Base-by-base conservation (phyloP, 2,888 invertebrate genomes). In the Ceratothoa steindachneri region DNA sequence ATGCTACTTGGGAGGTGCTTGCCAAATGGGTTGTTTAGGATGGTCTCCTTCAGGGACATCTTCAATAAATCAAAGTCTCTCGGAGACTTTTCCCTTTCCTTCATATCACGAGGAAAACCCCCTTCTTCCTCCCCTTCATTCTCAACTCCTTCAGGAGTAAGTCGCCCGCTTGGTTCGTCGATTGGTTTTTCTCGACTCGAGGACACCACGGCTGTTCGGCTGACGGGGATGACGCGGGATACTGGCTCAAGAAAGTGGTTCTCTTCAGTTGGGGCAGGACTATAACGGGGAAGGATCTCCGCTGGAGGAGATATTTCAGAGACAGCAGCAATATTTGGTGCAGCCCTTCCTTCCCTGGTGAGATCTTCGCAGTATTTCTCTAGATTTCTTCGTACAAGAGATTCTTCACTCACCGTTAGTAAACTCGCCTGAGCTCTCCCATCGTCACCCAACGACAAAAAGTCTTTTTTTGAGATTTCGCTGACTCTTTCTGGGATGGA, bases 171-270 rank as follows among this genome's bases (percentile, higher is more conserved):
- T 22, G 27, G 27, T 60, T 60, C 60, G 24, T 60, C 60, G 19
- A 60, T 60, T 22, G 60, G 60, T 3, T 60, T 60, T 24, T 60
- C 60, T 24, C 60, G 19, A 60, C 60, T 60, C 22, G 60, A 60
- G 24, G 24, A 60, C 27, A 60, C 60, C 60, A 60, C 24, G 1
- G 60, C n/a, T 24, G 27, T 12, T 24, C n/a, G n/a, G 24, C 60
- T 60, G 27, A 60, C 22, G 27, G 60, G 60, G 27, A 12, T 24
- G 27, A 22, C 22, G 2, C 60, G 60, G 19, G 27, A 24, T 24
- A n/a, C n/a, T n/a, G n/a, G 27, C 24, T 22, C 27, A 60, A 24
- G 60, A 24, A 24, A 60, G 12, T 24, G 2, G 60, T 24, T 60
- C 24, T 60, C 60, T 24, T 60, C 24, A 24, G 60, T 12, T 12